Base-by-base conservation (phyloP, 2,888 invertebrate genomes). In the Scrobipalpa costella region DNA sequence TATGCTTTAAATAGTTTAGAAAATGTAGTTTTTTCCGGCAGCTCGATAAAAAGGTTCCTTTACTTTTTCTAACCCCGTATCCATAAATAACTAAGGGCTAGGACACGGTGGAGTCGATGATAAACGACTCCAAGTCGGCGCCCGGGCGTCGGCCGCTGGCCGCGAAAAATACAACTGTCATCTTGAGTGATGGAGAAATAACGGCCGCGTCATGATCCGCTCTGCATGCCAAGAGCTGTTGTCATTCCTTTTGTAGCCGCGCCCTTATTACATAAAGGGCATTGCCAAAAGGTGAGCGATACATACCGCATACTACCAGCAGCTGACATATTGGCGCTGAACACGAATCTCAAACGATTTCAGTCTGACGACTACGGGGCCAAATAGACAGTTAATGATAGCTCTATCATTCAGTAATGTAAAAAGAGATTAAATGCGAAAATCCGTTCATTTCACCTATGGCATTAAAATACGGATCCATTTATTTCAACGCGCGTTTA, bases 151-250 rank as follows among this genome's bases (percentile, higher is more conserved):
- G 86, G 84, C 82, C 84, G 83, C 79, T 86, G 85, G 83, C 80
- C 88, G 83, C 87, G 87, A 88, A 91, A 91, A 90, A 91, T 86
- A 87, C 85, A 82, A 87, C 85, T 90, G 87, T 89, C 90, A 90
- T 91, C 86, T 90, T 90, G 90, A 90, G 82, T 86, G 88, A 90
- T 90, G 85, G 84, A 82, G 80, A 88, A 89, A 88, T 88, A 90
- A 88, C 82, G 79, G 76, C 78, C 73, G 78, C 83, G 87, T 91
- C 90, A 90, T 86, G 84, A 83, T 79, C 74, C 74, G 77, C 81
- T 86, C 84, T 86, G 84, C 84, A 88, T 84, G 87, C 85, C 83
- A 83, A 84, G 79, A 79, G 80, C 85, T 79, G 83, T 86, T 86
- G 84, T 86, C 78, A 77, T 81, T 75, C 78, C 80, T 79, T 83